These are phyloP conservation scores for Clarias fuscus DNA, from an alignment of 2,797 vertebrate species.

Conservation along the genomic window DNA sequence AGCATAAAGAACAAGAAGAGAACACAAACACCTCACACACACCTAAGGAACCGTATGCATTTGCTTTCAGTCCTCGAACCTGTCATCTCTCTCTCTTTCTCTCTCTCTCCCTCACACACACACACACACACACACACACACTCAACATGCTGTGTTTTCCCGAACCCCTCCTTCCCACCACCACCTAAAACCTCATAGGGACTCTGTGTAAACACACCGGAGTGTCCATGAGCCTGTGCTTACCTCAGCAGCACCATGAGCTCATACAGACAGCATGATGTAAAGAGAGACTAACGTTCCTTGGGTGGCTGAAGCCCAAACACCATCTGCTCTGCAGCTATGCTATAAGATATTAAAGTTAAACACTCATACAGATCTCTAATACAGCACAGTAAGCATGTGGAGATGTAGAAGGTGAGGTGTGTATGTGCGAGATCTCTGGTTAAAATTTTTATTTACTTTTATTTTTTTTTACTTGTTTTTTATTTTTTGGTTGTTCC, in stretches of 20 bases:
- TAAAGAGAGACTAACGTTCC: conserved; percentile 55
- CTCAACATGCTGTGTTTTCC: conserved; percentile 8
- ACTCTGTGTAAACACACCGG: conserved; percentile 61
- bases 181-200: conserved; percentile 24
- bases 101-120: no score
- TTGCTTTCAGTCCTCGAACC: not conserved
- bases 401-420: not conserved
- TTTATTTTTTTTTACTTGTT: no score
- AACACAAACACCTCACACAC: conserved; percentile 19
- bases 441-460: no score
- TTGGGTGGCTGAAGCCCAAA: conserved; percentile 55
- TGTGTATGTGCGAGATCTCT: not conserved
- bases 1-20: conserved; percentile 3
- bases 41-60: not conserved
- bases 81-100: not conserved
- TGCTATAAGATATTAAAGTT: not conserved
- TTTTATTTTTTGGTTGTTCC: no score
- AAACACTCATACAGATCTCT: not conserved
- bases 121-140: no score
- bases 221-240: conserved; percentile 61
- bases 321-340: conserved; percentile 40
- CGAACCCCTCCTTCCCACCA: not conserved
- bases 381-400: not conserved
- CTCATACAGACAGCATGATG: conserved; percentile 63
- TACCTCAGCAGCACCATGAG: conserved; percentile 70